phyloP scores from a whole-genome alignment of 2,797 vertebrate species.

The Triplophysa bombifrons region DNA sequence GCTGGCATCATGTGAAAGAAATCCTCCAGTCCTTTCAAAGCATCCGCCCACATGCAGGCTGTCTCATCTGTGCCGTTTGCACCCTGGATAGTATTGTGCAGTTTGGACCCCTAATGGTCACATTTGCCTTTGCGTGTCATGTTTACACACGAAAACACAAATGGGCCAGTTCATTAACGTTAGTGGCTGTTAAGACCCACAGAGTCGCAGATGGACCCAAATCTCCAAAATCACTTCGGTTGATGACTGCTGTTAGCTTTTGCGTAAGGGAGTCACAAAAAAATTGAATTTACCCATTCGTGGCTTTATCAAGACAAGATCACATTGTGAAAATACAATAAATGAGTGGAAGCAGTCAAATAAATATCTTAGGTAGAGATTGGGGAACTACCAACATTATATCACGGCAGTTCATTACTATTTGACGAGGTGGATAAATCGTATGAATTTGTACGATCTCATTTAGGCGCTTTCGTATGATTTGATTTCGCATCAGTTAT shows the following conservation, averaged over 20 bases:
- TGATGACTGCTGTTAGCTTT: not conserved
- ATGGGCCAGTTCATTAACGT: constrained; percentile 14
- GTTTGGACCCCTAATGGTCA: constrained; percentile 38
- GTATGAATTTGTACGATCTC: too few species aligned
- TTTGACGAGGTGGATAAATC: too few species aligned
- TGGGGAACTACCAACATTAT: not conserved
- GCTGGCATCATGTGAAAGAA: constrained; percentile 29
- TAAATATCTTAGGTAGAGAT: not conserved
- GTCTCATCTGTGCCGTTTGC: constrained; percentile 41
- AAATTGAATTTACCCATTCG: not conserved
- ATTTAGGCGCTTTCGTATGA: too few species aligned
- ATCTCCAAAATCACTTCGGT: not conserved
- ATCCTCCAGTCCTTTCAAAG: constrained; percentile 30
- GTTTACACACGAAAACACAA: constrained; percentile 10
- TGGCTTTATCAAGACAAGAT: not conserved
- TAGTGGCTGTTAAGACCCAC: constrained; percentile 19
- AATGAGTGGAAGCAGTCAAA: too few species aligned
- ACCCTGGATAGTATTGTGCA: constrained; percentile 18
- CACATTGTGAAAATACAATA: not conserved
- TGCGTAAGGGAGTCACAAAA: not conserved
- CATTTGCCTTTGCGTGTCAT: constrained; percentile 40
- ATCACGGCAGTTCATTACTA: not conserved
- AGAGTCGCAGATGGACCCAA: not conserved
- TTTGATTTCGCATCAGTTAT: too few species aligned
- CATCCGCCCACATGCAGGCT: constrained; percentile 37